These are phyloP conservation scores for Rotaria sp. DNA, from an alignment of 2,888 invertebrate species.

Conservation along the genomic window DNA sequence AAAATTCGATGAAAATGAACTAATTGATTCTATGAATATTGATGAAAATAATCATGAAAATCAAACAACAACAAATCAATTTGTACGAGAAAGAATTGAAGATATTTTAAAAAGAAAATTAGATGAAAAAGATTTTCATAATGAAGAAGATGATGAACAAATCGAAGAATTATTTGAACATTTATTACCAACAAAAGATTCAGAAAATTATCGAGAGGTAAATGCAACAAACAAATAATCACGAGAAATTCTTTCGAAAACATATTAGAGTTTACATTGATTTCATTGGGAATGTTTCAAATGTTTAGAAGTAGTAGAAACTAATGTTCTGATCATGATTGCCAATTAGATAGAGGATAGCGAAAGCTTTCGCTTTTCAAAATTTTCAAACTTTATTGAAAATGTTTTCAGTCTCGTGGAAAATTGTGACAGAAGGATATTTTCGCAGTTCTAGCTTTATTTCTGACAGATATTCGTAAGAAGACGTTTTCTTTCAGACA, in stretches of 20 bases:
- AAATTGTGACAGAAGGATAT: too few relatives aligned
- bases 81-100: background rate
- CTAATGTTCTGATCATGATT: too few relatives aligned
- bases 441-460: too few relatives aligned
- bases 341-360: too few relatives aligned
- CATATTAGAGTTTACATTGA: too few relatives aligned
- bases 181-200: background rate
- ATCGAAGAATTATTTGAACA: background rate
- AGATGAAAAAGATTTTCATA: constrained; percentile 17
- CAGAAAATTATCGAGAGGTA: background rate
- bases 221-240: background rate
- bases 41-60: background rate
- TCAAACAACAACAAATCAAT: background rate
- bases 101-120: constrained; percentile 12
- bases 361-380: too few relatives aligned
- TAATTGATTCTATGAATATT: background rate
- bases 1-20: background rate
- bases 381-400: too few relatives aligned
- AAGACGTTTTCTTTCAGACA: too few relatives aligned
- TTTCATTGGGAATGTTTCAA: too few relatives aligned
- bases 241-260: background rate
- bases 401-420: too few relatives aligned
- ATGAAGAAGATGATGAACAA: background rate
- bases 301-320: too few relatives aligned
- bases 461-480: too few relatives aligned